phyloP scores from a whole-genome alignment of 2,888 invertebrate species.

The Mesorhabditis spiculigera region DNA sequence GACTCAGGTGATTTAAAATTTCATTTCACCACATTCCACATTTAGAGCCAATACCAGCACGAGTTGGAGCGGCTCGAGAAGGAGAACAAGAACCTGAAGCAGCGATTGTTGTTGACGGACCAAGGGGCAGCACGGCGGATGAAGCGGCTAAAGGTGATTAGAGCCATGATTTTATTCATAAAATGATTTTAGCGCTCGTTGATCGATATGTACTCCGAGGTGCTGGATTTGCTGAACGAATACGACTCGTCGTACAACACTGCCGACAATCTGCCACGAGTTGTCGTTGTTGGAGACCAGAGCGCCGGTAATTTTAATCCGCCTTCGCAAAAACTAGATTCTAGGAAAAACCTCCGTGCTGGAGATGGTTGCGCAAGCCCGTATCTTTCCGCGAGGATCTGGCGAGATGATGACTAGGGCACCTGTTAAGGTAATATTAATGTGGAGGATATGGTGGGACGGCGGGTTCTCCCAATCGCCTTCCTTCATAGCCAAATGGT shows the following conservation, averaged over 20 bases:
- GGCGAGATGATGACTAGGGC: slow-evolving; percentile 99
- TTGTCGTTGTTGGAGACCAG: slow-evolving; percentile 98
- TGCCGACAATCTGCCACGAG: slow-evolving; percentile 84
- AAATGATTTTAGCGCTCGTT: slow-evolving; percentile 72
- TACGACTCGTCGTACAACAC: slow-evolving; percentile 80
- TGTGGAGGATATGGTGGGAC: background rate
- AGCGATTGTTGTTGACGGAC: slow-evolving; percentile 57
- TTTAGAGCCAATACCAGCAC: slow-evolving; percentile 88
- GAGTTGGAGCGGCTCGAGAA: slow-evolving; percentile 90
- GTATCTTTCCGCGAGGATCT: slow-evolving; percentile 72
- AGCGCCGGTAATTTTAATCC: slow-evolving; percentile 68
- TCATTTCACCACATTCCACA: slow-evolving; percentile 4
- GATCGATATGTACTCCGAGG: slow-evolving; percentile 99
- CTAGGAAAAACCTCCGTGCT: slow-evolving; percentile 92
- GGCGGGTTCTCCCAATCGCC: too few relatives aligned
- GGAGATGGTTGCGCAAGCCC: slow-evolving; percentile 91
- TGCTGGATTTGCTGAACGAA: slow-evolving; percentile 86
- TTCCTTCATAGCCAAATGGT: too few relatives aligned
- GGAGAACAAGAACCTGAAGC: slow-evolving; percentile 74
- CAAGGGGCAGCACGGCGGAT: slow-evolving; percentile 58
- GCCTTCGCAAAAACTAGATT: slow-evolving; percentile 5
- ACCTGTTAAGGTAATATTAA: slow-evolving; percentile 76
- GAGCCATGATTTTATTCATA: background rate
- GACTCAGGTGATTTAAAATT: slow-evolving; percentile 64
- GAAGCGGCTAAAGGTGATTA: slow-evolving; percentile 61